Conservation (phyloP, 1,140 invertebrate species). For the Manduca sexta region DNA sequence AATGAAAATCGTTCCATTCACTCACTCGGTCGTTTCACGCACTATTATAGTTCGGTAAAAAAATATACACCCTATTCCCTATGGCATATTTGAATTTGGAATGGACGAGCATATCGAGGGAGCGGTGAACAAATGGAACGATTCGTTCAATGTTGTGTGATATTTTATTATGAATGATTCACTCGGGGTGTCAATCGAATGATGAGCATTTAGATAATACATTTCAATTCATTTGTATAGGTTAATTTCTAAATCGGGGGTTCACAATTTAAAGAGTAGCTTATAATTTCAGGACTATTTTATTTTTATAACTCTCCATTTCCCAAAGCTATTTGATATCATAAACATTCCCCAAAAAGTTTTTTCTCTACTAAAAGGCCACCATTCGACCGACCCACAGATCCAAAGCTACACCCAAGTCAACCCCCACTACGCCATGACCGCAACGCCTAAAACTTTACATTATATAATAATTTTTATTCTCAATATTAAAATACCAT, state of each 20-base stretch:
- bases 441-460: neutral
- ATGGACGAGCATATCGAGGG: constrained; percentile 13
- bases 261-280: too few relatives aligned
- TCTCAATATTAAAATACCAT: constrained; percentile 22
- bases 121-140: constrained; percentile 8
- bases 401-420: too few relatives aligned
- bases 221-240: too few relatives aligned
- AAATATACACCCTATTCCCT: neutral
- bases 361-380: too few relatives aligned
- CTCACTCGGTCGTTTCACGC: constrained; percentile 2
- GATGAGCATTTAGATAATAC: too few relatives aligned
- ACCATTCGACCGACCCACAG: too few relatives aligned
- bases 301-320: too few relatives aligned
- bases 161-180: neutral
- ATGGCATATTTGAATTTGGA: constrained; percentile 14
- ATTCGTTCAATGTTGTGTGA: neutral
- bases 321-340: too few relatives aligned
- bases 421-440: neutral
- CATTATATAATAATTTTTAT: too few relatives aligned
- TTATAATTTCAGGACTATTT: too few relatives aligned
- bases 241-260: too few relatives aligned
- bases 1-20: constrained; percentile 6
- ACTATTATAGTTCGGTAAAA: neutral
- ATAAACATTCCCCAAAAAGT: too few relatives aligned
- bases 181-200: neutral